Base-by-base conservation (phyloP, 2,797 vertebrate species). In the Protonibea diacanthus region DNA sequence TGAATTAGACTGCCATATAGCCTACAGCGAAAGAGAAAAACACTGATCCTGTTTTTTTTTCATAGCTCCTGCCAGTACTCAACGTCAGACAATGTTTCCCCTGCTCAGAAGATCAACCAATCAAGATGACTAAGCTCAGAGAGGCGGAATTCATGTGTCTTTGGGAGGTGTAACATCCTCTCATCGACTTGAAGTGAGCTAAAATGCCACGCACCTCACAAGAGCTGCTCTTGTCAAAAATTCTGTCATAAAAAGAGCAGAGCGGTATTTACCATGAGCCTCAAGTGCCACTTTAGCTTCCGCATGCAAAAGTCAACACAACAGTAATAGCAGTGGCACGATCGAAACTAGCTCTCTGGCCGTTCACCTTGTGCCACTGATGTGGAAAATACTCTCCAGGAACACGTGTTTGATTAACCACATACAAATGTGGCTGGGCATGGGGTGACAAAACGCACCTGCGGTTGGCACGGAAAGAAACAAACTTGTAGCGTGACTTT, bases 301-400 rank as follows among this genome's bases (percentile, higher is more conserved):
- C 48, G 60, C 61, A 38, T 76, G 67, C 45, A 80, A 52, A 80
- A 88, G 56, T 51, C 42, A 66, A 38, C 6, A 25, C 42, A 59
- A 80, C 20, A 64, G 55, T 68, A 81, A 79, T 18, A 77, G 69
- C 60, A 60, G 67, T 11, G 74, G n/a, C 58, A 64, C 63, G 71
- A 83, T 80, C 75, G 57, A 59, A 69, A 73, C 47, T n/a, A 12
- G 58, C 52, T 85, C 72, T 83, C 57, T 70, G 80, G 59, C 70
- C 67, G 74, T 82, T 84, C 86, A 83, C 60, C 71, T 68, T 63
- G 17, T 20, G 40, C 51, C 57, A 63, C 59, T 79, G 86, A 83
- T 86, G 86, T 86, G 86, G 75, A 91, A 92, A 91, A 88, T 62
- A 69, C 72, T 86, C 82, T 78, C 48, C 74, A 71, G 78, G 65